Evolutionary conservation across 2,797 vertebrate genomes (phyloP).

Genomic region (Bucorvus abyssinicus): DNA sequence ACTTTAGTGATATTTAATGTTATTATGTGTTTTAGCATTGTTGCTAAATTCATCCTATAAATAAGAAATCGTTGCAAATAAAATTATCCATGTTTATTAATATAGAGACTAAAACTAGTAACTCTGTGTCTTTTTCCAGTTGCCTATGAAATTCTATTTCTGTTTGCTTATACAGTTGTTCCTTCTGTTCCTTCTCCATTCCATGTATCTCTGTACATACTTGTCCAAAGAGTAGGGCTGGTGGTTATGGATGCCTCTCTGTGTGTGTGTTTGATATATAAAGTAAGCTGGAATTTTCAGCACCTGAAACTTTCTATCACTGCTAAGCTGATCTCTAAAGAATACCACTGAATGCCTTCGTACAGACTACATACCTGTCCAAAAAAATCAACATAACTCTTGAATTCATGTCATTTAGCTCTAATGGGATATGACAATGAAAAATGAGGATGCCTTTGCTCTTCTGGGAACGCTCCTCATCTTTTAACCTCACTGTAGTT

Average conservation of each 20-base stretch:
- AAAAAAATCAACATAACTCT: not conserved
- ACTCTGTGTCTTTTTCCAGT: not conserved
- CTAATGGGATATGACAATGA: slow-evolving; percentile 13
- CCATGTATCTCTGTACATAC: not conserved
- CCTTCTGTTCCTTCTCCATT: not conserved
- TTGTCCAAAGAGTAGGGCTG: not conserved
- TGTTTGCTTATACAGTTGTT: not conserved
- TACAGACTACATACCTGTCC: not conserved
- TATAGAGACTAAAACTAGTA: not conserved
- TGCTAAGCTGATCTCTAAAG: not conserved
- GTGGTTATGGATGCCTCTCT: not conserved
- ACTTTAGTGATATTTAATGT: not conserved
- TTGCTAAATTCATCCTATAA: not conserved
- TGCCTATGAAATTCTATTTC: not conserved
- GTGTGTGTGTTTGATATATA: not conserved
- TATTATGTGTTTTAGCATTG: not conserved
- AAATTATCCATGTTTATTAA: not conserved
- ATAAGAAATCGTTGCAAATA: not conserved
- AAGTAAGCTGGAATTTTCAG: not conserved
- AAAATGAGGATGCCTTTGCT: not conserved
- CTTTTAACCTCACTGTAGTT: not conserved
- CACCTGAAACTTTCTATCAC: not conserved
- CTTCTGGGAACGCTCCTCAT: not conserved
- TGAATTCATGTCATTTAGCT: not conserved
- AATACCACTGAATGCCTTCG: not conserved